Conservation (phyloP, 2,113 vertebrate genomes). For the Sturnus vulgaris region DNA sequence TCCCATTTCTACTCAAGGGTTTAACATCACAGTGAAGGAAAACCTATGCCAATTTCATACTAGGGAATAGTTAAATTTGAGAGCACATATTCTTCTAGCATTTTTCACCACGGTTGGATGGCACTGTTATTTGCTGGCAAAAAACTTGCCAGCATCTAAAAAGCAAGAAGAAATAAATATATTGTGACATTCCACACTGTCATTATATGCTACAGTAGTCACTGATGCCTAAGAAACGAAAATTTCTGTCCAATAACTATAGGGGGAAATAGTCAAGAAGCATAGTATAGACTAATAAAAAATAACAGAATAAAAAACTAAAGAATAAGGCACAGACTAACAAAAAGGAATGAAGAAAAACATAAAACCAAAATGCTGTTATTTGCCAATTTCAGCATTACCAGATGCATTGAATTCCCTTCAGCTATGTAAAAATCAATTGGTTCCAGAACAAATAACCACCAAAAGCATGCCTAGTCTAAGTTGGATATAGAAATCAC, state of each 20-base stretch:
- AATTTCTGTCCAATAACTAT: neutral
- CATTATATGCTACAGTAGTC: neutral
- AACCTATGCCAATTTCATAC: neutral
- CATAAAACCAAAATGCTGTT: neutral
- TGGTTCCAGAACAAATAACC: conserved; percentile 49
- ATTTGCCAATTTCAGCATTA: conserved; percentile 26
- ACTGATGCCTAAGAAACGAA: neutral
- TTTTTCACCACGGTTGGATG: neutral
- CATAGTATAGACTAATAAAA: neutral
- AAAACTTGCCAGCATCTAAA: neutral
- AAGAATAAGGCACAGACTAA: neutral
- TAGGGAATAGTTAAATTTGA: neutral
- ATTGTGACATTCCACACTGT: neutral
- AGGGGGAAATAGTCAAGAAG: neutral
- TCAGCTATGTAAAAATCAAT: conserved; percentile 42
- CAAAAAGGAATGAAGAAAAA: neutral
- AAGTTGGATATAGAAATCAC: neutral
- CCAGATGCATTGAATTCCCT: conserved; percentile 40
- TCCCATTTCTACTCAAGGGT: neutral
- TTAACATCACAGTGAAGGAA: neutral
- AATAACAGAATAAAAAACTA: neutral
- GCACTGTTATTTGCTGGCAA: neutral
- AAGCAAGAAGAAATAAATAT: neutral
- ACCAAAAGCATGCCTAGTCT: conserved; percentile 40
- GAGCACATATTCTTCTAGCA: neutral